A percentile compares a stretch with the other conserved stretches of the same genome.
Conservation (phyloP, 2,797 vertebrate species). For the Oreonectes daqikongensis region DNA sequence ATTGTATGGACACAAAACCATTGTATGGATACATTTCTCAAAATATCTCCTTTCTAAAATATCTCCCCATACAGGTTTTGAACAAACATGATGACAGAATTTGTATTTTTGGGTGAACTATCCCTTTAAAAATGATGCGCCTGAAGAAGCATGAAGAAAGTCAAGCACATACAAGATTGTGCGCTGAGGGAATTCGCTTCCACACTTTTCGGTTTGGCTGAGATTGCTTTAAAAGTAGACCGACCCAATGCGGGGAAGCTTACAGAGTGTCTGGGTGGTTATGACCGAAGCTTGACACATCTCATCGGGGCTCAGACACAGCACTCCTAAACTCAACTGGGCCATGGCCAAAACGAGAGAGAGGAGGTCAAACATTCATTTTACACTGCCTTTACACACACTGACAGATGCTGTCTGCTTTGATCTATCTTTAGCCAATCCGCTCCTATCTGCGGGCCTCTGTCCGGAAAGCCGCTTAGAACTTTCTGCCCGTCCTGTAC, state of each 20-base stretch:
- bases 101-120: no score
- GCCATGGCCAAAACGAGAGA: constrained; percentile 32
- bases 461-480: constrained; percentile 60
- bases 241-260: background rate
- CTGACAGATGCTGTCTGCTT: constrained; percentile 64
- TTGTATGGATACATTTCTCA: no score
- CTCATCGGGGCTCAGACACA: constrained; percentile 36
- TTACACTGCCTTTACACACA: constrained; percentile 60
- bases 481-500: constrained; percentile 50
- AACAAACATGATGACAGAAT: no score
- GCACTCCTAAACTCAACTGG: constrained; percentile 52
- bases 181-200: background rate
- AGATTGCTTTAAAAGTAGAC: background rate
- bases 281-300: constrained; percentile 41
- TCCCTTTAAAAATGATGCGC: background rate
- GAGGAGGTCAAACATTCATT: constrained; percentile 62
- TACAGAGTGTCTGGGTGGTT: constrained; percentile 6
- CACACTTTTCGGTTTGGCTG: background rate
- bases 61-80: no score
- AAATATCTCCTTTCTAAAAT: no score
- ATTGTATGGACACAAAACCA: no score
- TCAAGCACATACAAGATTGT: background rate
- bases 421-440: constrained; percentile 64
- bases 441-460: constrained; percentile 54
- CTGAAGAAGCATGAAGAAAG: background rate